Evolutionary conservation across 2,888 invertebrate species (phyloP), one percentile per base, ranked within the genome.

Genomic region (Phalera bucephala): DNA sequence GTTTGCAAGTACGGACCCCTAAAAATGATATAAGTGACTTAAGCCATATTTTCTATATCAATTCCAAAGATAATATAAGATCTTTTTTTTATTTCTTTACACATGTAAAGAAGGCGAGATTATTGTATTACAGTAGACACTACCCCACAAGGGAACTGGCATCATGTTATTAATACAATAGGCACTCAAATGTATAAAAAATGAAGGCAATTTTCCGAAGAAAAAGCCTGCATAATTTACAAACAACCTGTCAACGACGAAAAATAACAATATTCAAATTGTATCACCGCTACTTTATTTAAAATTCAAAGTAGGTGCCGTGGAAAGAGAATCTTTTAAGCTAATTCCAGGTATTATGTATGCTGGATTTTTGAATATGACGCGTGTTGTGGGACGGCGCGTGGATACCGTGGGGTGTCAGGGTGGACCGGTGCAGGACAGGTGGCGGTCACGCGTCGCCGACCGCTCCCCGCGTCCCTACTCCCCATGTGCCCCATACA

Each of bases 361-460:
- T 64, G 57, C 68, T 52, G 64, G 83, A 84, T 84, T 86, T 82
- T 74, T 78, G 85, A 85, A 84, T 84, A 81, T 58, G 29, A 57
- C 61, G 56, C 77, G 67, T 56, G 54, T 50, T 57, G 48, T 50
- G 39, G 36, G 47, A 44, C 50, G 51, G 53, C 52, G 52, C 36
- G n/a, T 35, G 40, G 38, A 28, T 36, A 50, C 50, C 56, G 65
- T 66, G 64, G 68, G 71, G 68, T 67, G 64, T 62, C 45, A 52
- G 58, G 63, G 67, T 65, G 76, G 64, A 70, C 77, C 72, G 72
- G 73, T 69, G 72, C 56, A 42, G 54, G 72, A 80, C 88, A 87
- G 87, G 88, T 88, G 88, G 85, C 60, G 78, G 86, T 68, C 81
- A 80, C 86, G 86, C 77, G 71, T 74, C 64, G 64, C 47, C 72